Base-by-base conservation (phyloP, 2,797 vertebrate genomes). In the Mastacembelus armatus region DNA sequence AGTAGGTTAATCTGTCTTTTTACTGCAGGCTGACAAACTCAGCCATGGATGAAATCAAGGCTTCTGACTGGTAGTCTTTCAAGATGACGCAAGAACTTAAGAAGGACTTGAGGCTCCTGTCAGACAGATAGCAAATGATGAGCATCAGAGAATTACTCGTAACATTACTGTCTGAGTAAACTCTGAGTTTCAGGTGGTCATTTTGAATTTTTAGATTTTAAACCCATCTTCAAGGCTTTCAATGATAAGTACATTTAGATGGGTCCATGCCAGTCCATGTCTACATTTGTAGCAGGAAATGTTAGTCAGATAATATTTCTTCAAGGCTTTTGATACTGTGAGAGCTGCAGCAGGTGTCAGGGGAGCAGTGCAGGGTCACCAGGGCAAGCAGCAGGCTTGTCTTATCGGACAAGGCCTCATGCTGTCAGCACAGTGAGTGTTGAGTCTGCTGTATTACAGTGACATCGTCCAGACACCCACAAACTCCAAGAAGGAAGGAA, bases 381-480 rank as follows among this genome's bases (percentile, higher is more conserved):
- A 83, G 72, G 84, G 83, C 82, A 22, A 91, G 84, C 85, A 75
- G 85, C 87, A 91, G 89, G 83, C 89, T 78, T 63, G 80, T 90
- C 89, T 89, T 91, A 91, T 93, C 92, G 91, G 5, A 1, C 81
- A 69, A 87, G 88, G 89, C 85, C 89, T 68, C 68, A 39, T 77
- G 88, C 88, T 94, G 92, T 94, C 93, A 92, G 87, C 86, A n/a
- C 78, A 68, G 78, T 40, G 29, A 76, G 5, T 90, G 89, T 87
- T 85, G 89, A 91, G 87, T 92, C 91, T 89, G 89, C 87, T 83
- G 69, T 81, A 54, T 55, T 85, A 67, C 62, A 5, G 54, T 83
- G 88, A 88, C 71, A 81, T 66, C 55, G 14, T 77, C 76, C 86
- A 86, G 85, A 82, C 84, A 30, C 56, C 72, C 78, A 71, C 35